These are phyloP conservation scores for Porites cylindrica DNA, from an alignment of 92 coral and sea anemone genomes.

Conservation along the genomic window DNA sequence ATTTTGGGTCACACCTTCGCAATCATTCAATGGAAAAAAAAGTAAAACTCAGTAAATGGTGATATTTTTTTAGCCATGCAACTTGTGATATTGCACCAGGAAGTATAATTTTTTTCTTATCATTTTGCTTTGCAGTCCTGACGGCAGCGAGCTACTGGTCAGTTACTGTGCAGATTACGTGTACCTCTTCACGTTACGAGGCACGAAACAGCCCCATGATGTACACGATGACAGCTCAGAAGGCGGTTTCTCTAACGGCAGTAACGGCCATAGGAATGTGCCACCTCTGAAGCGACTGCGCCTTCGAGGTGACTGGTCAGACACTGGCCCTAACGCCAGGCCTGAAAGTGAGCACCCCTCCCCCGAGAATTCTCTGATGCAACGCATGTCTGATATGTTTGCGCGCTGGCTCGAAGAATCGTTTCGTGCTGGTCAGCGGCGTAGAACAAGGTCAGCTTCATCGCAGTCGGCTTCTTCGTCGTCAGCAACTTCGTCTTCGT, in stretches of 20 bases:
- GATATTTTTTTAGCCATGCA: too few species aligned
- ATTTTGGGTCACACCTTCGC: too few species aligned
- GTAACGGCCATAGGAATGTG: conserved; percentile 72
- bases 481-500: conserved; percentile 68
- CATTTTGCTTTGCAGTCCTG: conserved; percentile 56
- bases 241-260: conserved; percentile 60
- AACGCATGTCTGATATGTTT: conserved; percentile 98
- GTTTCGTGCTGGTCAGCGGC: conserved; percentile 85
- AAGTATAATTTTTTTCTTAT: too few species aligned
- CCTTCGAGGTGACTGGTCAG: conserved; percentile 99
- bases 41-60: too few species aligned
- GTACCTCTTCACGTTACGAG: conserved; percentile 78
- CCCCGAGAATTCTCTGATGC: conserved; percentile 86
- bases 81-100: not conserved
- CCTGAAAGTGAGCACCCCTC: conserved; percentile 96
- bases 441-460: conserved; percentile 69
- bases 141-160: conserved; percentile 92
- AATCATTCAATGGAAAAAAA: too few species aligned
- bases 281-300: conserved; percentile 93
- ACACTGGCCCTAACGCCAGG: conserved; percentile 99
- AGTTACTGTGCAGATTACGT: conserved; percentile 98
- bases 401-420: conserved; percentile 99
- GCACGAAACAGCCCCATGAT: conserved; percentile 56
- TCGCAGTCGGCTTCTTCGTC: conserved; percentile 50
- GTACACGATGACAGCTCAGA: conserved; percentile 41